Percentiles rank a stretch among this genome's conserved stretches.
Evolutionary conservation across 2,888 invertebrate species (phyloP).

Genomic region (Rhabditophanes sp.): DNA sequence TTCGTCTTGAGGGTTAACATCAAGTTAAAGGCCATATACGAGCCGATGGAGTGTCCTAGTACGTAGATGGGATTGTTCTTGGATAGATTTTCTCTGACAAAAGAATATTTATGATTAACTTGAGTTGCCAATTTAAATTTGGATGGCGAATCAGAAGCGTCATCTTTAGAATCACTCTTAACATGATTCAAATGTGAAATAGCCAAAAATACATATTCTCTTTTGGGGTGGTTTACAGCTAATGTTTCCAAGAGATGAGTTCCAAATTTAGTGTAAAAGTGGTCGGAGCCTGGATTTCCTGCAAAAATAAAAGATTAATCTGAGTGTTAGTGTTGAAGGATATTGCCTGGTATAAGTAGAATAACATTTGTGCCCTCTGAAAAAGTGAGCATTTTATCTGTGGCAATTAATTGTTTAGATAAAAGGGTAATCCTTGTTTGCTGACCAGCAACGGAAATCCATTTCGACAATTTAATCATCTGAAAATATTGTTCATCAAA

Average conservation of each 20-base stretch:
- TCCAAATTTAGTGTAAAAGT: constrained; percentile 32
- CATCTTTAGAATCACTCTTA: no score
- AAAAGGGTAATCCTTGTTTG: no score
- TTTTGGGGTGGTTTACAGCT: neutral
- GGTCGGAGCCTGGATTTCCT: constrained; percentile 37
- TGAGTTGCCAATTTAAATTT: constrained; percentile 25
- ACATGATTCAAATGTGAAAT: constrained; percentile 34
- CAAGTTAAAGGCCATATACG: constrained; percentile 23
- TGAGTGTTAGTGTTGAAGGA: no score
- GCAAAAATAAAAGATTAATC: no score
- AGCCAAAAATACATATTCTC: constrained; percentile 8
- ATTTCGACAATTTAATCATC: no score
- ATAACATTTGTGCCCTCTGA: no score
- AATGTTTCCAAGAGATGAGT: constrained; percentile 14
- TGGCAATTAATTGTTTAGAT: no score
- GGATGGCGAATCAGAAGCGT: no score
- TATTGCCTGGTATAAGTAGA: no score
- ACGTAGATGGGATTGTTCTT: constrained; percentile 17
- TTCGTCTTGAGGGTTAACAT: constrained; percentile 1
- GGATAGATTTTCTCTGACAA: constrained; percentile 22
- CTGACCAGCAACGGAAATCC: no score
- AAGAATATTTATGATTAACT: constrained; percentile 27
- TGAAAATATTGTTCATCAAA: no score
- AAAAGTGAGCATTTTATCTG: no score
- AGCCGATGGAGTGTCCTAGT: constrained; percentile 34